Evolutionary conservation across 1,140 invertebrate genomes (phyloP), one percentile per base, ranked within the genome.

Genomic region (Cylas formicarius): DNA sequence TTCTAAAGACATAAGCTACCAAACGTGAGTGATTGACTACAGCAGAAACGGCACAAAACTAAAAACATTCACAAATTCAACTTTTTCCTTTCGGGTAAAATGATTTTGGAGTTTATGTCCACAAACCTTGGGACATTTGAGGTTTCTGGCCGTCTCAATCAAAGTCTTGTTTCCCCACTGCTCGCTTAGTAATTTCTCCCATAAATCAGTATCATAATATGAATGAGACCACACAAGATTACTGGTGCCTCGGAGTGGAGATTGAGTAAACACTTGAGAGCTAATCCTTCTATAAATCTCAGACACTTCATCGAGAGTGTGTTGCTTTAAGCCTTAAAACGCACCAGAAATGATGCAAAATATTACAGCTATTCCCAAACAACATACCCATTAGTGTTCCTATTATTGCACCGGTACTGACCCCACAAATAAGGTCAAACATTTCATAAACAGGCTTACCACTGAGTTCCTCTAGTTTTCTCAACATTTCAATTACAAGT

Each of bases 381-480:
- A 33, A 19, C 19, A 51, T 66, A 78, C 78, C 78, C 58, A 86
- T 67, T 39, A 78, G 72, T 53, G 76, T 74, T 6, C 80, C 77
- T 11, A 87, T 69, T 52, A 88, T 85, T 9, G 84, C 81, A 32
- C 90, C 90, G 3, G 91, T 94, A 60, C 86, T 91, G 9, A 95
- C 90, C 6, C 92, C 92, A 60, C 87, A 86, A 52, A 96, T 84
- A 47, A 86, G 86, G 68, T 96, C 92, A 69, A 96, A 96, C 63
- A 84, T 67, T 52, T 84, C 76, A 54, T 76, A 63, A 14, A 82
- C 73, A 48, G 63, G 69, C 52, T 77, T 75, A 1, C 81, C 80
- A 16, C 82, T 84, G 4, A 82, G 54, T 50, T 76, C 66, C 67
- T 93, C 87, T 9, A 92, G 63, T 52, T 82, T 78, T 44, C 79